These are phyloP conservation scores for Stratiomys singularior DNA, from an alignment of 2,888 invertebrate species.

Conservation along the genomic window DNA sequence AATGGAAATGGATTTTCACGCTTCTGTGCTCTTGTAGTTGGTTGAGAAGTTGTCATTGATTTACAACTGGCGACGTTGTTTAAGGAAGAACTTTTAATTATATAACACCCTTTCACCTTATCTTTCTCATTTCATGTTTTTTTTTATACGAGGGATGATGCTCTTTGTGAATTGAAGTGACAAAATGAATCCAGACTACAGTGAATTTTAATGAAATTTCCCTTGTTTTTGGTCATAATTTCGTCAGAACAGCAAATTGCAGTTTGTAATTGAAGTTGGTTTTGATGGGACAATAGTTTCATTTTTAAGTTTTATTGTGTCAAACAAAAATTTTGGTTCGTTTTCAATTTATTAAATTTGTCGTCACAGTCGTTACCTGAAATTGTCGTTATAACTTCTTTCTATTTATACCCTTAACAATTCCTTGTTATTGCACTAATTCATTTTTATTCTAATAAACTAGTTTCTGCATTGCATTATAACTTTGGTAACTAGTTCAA, in stretches of 20 bases:
- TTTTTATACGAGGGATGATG: background rate
- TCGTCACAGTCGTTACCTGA: no score
- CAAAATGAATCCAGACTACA: background rate
- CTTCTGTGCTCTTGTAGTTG: background rate
- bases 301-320: no score
- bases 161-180: background rate
- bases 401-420: no score
- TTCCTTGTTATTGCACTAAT: background rate
- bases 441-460: background rate
- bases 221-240: no score
- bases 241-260: no score
- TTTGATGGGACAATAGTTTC: no score
- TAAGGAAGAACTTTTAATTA: slow-evolving; percentile 17
- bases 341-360: no score
- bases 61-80: background rate
- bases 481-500: background rate
- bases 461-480: background rate
- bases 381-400: no score
- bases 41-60: slow-evolving; percentile 7
- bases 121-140: background rate
- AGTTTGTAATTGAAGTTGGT: no score
- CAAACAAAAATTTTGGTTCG: no score
- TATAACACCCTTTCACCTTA: slow-evolving; percentile 20
- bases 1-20: background rate
- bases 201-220: no score